Evolutionary conservation across 1,140 invertebrate species (phyloP), one percentile per base, ranked within the genome.

Genomic region (Oscheius sp.): DNA sequence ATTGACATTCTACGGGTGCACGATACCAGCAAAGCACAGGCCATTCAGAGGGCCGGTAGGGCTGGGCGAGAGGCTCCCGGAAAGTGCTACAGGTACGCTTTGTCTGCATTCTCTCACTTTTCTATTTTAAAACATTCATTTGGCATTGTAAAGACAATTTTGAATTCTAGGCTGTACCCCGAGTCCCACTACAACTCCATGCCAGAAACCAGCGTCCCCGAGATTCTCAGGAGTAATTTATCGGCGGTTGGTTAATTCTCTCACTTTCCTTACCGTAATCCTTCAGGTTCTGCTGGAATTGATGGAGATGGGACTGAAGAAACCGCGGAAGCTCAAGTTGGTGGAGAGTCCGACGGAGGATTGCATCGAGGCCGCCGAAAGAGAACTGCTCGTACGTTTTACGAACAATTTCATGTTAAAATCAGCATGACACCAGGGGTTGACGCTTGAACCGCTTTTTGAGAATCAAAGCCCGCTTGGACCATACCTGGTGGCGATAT

Each of bases 61-160:
- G 87, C 87, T 20, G 87, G 87, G 3, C 78, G 87, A 18, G 86
- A 87, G 68, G 79, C 82, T 7, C 76, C 84, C 15, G 87, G 87
- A 0, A 79, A 78, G 10, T 88, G 87, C 77, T 88, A 86, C 75
- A 79, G 87, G 42, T 70, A 38, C 7, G 20, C 34, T 15, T 63
- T 63, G 4, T 23, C n/a, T n/a, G n/a, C n/a, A n/a, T n/a, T n/a
- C n/a, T n/a, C n/a, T n/a, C n/a, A n/a, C n/a, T n/a, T n/a, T n/a
- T n/a, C n/a, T n/a, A n/a, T n/a, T n/a, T n/a, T n/a, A n/a, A n/a
- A n/a, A n/a, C n/a, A n/a, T n/a, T n/a, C n/a, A n/a, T n/a, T n/a
- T n/a, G n/a, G n/a, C n/a, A 63, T 36, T 23, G 32, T 63, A 28
- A n/a, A n/a, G 38, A 35, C 34, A 45, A 26, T 36, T 1, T 31